Percentiles rank a stretch among this genome's conserved stretches.
phyloP scores from a whole-genome alignment of 2,113 vertebrate genomes.

The Tenebrosternarchus preto region DNA sequence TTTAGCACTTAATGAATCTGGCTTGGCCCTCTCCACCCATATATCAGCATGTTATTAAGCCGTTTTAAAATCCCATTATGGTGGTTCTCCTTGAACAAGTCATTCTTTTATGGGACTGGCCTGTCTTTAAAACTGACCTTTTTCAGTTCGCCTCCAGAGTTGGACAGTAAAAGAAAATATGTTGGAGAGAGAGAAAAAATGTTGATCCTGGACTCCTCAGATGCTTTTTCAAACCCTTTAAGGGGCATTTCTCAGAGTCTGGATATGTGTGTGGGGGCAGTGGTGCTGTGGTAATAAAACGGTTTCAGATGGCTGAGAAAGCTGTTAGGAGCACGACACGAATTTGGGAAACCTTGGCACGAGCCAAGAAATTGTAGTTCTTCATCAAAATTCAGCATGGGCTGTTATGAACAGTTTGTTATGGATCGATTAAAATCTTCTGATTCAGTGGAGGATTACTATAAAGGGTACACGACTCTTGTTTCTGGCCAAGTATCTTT shows the following conservation, averaged over 20 bases:
- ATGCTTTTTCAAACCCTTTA: constrained; percentile 50
- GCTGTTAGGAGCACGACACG: constrained; percentile 58
- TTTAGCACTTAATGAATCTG: constrained; percentile 83
- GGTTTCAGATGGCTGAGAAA: constrained; percentile 59
- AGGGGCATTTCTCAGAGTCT: constrained; percentile 17
- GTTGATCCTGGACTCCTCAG: constrained; percentile 51
- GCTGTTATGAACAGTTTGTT: constrained; percentile 64
- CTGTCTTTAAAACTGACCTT: constrained; percentile 84
- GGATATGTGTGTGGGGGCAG: constrained; percentile 40
- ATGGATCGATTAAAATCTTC: constrained; percentile 55
- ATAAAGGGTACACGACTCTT: constrained; percentile 9
- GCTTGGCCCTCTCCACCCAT: constrained; percentile 73
- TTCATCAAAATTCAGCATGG: constrained; percentile 59
- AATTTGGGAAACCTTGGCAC: constrained; percentile 62
- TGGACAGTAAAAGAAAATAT: constrained; percentile 65
- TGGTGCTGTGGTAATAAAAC: constrained; percentile 57
- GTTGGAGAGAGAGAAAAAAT: constrained; percentile 57
- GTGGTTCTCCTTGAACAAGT: constrained; percentile 84
- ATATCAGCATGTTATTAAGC: constrained; percentile 86
- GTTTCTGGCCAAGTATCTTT: neutral
- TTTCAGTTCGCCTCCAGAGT: constrained; percentile 64
- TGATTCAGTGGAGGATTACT: constrained; percentile 33
- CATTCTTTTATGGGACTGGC: constrained; percentile 80
- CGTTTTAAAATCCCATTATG: constrained; percentile 85
- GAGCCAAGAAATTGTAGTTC: constrained; percentile 58